A percentile compares a stretch with the other conserved stretches of the same genome.
Evolutionary conservation across 1,140 invertebrate genomes (phyloP).

Genomic region (Cheumatopsyche charites): DNA sequence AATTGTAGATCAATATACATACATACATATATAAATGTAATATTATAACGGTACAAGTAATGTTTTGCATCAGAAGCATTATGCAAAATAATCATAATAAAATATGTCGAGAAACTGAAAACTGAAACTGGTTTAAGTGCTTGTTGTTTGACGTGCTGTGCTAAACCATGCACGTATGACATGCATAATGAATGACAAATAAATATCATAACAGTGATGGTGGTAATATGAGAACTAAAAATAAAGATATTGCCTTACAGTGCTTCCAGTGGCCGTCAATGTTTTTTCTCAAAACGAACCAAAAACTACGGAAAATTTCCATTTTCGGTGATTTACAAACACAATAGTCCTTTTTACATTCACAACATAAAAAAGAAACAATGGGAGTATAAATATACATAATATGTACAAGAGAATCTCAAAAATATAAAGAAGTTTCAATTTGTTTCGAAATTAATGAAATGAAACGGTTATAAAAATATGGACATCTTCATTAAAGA

Average conservation of each 20-base stretch:
- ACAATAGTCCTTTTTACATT: constrained; percentile 28
- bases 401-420: constrained; percentile 19
- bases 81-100: constrained; percentile 43
- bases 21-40: not conserved
- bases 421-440: constrained; percentile 24
- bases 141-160: constrained; percentile 38
- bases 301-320: constrained; percentile 14
- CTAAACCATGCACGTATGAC: constrained; percentile 43
- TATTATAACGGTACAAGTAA: too few relatives aligned
- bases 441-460: constrained; percentile 9
- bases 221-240: constrained; percentile 46
- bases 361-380: constrained; percentile 15
- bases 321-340: not conserved
- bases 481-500: constrained; percentile 5
- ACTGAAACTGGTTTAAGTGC: constrained; percentile 33
- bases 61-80: constrained; percentile 32
- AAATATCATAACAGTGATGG: constrained; percentile 35
- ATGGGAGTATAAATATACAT: constrained; percentile 9
- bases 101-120: too few relatives aligned
- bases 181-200: constrained; percentile 40
- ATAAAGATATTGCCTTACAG: constrained; percentile 47
- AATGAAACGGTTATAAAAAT: constrained; percentile 36
- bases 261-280: constrained; percentile 48
- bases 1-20: not conserved
- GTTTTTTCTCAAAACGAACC: constrained; percentile 19